Conservation (phyloP, 2,888 invertebrate genomes). For the Lithophane ornitopus region DNA sequence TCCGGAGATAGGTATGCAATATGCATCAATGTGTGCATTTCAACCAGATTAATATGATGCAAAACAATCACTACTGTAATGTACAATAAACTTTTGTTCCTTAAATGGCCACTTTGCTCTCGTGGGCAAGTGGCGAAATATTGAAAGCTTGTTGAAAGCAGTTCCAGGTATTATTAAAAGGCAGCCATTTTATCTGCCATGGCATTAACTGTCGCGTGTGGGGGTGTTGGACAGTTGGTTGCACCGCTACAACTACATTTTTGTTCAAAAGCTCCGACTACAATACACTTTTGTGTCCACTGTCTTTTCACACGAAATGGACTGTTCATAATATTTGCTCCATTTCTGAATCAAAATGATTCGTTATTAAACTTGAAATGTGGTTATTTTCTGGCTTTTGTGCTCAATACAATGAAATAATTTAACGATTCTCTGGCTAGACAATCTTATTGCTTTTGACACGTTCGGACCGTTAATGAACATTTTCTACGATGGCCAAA, state of each 20-base stretch:
- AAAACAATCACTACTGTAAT: slow-evolving; percentile 2
- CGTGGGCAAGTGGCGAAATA: slow-evolving; percentile 15
- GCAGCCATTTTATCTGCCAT: slow-evolving; percentile 37
- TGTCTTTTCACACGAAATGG: slow-evolving; percentile 20
- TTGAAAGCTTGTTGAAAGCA: slow-evolving; percentile 38
- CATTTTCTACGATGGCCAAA: slow-evolving; percentile 40
- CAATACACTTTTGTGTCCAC: slow-evolving; percentile 42
- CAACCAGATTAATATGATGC: background rate
- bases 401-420: slow-evolving; percentile 43
- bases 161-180: slow-evolving; percentile 30
- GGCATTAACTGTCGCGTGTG: slow-evolving; percentile 33
- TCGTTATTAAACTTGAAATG: slow-evolving; percentile 21
- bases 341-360: slow-evolving; percentile 21
- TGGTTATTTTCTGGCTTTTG: slow-evolving; percentile 32
- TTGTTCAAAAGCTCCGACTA: slow-evolving; percentile 30
- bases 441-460: slow-evolving; percentile 46
- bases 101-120: slow-evolving; percentile 13
- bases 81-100: slow-evolving; percentile 24
- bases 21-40: background rate
- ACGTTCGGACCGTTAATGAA: slow-evolving; percentile 42
- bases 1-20: background rate
- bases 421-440: slow-evolving; percentile 47
- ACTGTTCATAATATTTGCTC: slow-evolving; percentile 12
- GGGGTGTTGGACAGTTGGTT: slow-evolving; percentile 7
- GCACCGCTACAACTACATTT: slow-evolving; percentile 22